Evolutionary conservation across 1,140 invertebrate genomes (phyloP), one percentile per base, ranked within the genome.

Genomic region (Battus philenor): DNA sequence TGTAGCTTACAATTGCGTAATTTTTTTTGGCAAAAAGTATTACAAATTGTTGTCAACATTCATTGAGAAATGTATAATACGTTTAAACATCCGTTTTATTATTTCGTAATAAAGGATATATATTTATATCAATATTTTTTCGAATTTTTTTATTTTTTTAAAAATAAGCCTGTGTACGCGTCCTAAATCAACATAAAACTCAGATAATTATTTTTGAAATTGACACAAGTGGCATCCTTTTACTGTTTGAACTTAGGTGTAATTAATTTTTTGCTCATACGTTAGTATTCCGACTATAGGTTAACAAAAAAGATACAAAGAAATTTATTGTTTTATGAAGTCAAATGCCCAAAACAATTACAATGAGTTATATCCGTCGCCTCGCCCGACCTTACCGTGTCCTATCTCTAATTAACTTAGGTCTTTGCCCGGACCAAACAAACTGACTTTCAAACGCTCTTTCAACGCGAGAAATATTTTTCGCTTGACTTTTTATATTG

Each of bases 361-460:
- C 50, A 38, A 43, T 34, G 24, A 45, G 24, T 55, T 59, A 54
- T 54, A 56, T 59, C 41, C 16, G 29, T 47, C 50, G 26, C 38
- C 32, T 6, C 38, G 54, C 31, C 38, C 34, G 66, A 72, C 75
- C 72, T 76, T 72, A 44, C 33, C 13, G 33, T 38, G 70, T 55
- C 75, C 74, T 69, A 64, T 66, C 63, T 63, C 65, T 74, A 76
- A 79, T 75, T 74, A 68, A 57, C 53, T 57, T 50, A 60, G 73
- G 72, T 75, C 69, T 68, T 79, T 71, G 75, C 17, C 72, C 74
- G 52, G 33, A 36, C 38, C 54, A 56, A 50, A 63, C 64, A 57
- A 29, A 69, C 52, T 75, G 76, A 77, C 73, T 75, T 80, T 77
- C 62, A 80, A 77, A 80, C 49, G 76, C 54, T 61, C 71, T 59